A percentile compares a stretch with the other conserved stretches of the same genome.
These are phyloP conservation scores for Ancistrus triradiatus DNA, from an alignment of 2,113 vertebrate genomes.

Conservation along the genomic window DNA sequence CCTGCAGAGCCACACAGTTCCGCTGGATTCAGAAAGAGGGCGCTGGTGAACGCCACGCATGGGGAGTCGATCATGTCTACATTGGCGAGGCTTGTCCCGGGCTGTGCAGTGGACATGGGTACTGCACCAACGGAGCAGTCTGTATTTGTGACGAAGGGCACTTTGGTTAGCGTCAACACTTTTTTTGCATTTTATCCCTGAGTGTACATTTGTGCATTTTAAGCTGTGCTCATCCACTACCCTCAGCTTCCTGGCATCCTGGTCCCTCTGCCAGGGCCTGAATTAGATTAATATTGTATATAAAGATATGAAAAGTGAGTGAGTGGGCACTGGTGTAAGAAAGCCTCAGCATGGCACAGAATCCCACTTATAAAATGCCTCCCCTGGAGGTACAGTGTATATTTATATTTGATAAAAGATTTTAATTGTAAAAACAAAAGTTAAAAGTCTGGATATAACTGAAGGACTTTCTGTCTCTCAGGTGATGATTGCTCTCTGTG, in stretches of 20 bases:
- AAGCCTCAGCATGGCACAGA: too few species aligned
- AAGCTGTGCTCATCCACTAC: too few species aligned
- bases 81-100: conserved; percentile 91
- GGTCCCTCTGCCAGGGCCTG: too few species aligned
- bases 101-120: conserved; percentile 90
- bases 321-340: too few species aligned
- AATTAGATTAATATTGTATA: too few species aligned
- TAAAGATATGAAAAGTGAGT: too few species aligned
- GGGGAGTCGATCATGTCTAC: conserved; percentile 94
- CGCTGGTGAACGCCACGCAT: conserved; percentile 85
- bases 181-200: too few species aligned
- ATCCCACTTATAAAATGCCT: too few species aligned
- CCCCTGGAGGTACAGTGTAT: too few species aligned
- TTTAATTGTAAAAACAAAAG: neutral
- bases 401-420: neutral
- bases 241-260: too few species aligned
- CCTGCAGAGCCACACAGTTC: conserved; percentile 89
- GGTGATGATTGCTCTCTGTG: conserved; percentile 92
- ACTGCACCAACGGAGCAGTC: conserved; percentile 84
- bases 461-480: conserved; percentile 44
- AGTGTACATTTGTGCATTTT: too few species aligned
- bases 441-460: neutral
- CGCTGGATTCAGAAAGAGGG: conserved; percentile 96
- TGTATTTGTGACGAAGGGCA: conserved; percentile 95
- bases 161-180: conserved; percentile 72